Conservation (phyloP, 2,888 invertebrate species). For the Bedellia somnulentella region DNA sequence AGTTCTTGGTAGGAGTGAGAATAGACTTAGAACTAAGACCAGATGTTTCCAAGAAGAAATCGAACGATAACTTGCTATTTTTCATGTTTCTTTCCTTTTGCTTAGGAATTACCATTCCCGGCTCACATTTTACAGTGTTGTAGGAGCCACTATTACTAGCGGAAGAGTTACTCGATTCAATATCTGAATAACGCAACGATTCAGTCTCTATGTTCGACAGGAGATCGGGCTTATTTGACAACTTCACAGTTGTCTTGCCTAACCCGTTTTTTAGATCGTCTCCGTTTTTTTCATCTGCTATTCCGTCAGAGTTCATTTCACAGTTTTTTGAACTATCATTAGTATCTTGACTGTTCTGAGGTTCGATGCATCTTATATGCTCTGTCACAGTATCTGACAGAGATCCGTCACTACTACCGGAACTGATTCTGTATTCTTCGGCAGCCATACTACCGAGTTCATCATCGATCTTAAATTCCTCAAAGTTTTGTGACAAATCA, state of each 20-base stretch:
- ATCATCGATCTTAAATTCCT: conserved; percentile 78
- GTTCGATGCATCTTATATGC: conserved; percentile 29
- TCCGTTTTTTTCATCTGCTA: conserved; percentile 17
- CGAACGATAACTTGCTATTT: conserved; percentile 58
- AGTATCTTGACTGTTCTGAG: conserved; percentile 13
- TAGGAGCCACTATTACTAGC: conserved; percentile 54
- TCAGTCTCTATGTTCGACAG: conserved; percentile 59
- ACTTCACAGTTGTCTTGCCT: conserved; percentile 35
- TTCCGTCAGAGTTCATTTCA: conserved; percentile 16
- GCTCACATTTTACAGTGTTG: conserved; percentile 49
- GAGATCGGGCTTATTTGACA: conserved; percentile 56
- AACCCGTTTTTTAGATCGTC: neutral
- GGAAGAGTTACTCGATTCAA: conserved; percentile 63
- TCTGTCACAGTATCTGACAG: conserved; percentile 45
- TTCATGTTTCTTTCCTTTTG: conserved; percentile 24
- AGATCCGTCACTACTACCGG: conserved; percentile 51
- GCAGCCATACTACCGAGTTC: conserved; percentile 59
- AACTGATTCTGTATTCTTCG: conserved; percentile 55
- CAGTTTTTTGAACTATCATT: conserved; percentile 13
- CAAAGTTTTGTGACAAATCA: conserved; percentile 75
- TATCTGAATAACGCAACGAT: conserved; percentile 68
- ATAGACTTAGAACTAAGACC: conserved; percentile 81
- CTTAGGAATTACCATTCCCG: conserved; percentile 28
- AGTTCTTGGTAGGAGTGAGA: conserved; percentile 52
- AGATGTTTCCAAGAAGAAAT: conserved; percentile 77